Conservation (phyloP, 2,113 vertebrate genomes). For the Platycercus adscitus region DNA sequence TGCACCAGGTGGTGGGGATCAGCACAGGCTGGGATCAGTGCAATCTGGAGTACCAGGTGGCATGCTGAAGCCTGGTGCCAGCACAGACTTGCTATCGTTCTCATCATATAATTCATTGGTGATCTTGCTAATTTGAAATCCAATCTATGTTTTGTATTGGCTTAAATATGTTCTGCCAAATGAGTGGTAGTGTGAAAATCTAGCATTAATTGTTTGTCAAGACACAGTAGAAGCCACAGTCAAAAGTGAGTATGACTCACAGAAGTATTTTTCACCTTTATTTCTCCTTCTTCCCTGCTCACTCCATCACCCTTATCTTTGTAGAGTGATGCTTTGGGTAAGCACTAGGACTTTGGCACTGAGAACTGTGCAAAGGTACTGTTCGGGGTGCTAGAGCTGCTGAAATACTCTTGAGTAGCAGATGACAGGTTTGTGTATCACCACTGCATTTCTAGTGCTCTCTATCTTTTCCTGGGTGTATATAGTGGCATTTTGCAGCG, state of each 20-base stretch:
- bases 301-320: background rate
- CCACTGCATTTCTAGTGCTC: background rate
- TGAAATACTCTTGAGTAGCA: background rate
- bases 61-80: constrained; percentile 36
- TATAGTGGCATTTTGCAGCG: background rate
- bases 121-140: constrained; percentile 57
- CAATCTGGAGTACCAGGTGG: constrained; percentile 71
- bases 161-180: constrained; percentile 48
- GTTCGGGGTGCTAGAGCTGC: background rate
- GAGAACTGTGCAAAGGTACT: background rate
- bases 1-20: constrained; percentile 51
- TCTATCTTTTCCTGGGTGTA: background rate
- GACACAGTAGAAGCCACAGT: background rate
- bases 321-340: background rate
- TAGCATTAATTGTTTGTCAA: constrained; percentile 41
- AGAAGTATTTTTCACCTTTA: background rate
- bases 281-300: background rate
- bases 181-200: constrained; percentile 46
- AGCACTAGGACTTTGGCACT: background rate
- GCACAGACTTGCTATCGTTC: constrained; percentile 14
- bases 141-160: constrained; percentile 32
- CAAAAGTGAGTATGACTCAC: background rate
- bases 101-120: constrained; percentile 1
- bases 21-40: constrained; percentile 39
- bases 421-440: background rate